Evolutionary conservation across 2,797 vertebrate genomes (phyloP).

Genomic region (Trachops cirrhosus): DNA sequence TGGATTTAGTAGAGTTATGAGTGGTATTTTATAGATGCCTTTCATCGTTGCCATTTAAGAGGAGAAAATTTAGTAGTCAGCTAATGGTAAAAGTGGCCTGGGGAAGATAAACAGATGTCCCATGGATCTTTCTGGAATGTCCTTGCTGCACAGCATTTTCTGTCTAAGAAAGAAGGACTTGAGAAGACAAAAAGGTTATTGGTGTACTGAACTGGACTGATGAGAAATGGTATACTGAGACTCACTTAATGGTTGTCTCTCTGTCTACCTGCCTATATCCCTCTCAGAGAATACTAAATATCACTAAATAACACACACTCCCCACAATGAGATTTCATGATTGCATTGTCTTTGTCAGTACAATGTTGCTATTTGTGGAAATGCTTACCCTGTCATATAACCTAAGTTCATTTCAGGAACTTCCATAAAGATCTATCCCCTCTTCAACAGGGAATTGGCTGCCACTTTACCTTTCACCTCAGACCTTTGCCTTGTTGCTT

Average conservation of each 20-base stretch:
- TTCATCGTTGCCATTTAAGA: not conserved
- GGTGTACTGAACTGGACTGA: not conserved
- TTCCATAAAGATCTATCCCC: not conserved
- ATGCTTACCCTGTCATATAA: not conserved
- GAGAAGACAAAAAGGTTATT: not conserved
- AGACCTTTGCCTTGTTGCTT: not conserved
- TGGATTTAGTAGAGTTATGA: not conserved
- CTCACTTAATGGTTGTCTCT: not conserved
- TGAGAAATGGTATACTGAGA: not conserved
- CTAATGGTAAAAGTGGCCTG: not conserved
- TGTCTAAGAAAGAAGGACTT: not conserved
- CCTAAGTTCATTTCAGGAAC: not conserved
- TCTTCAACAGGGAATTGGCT: not conserved
- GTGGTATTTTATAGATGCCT: not conserved
- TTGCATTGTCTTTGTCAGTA: not conserved
- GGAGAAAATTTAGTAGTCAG: not conserved
- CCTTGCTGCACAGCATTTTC: not conserved
- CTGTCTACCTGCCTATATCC: not conserved
- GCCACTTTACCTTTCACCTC: not conserved
- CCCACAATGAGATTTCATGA: no score
- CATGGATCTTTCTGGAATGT: not conserved
- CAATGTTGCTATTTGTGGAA: fast-evolving
- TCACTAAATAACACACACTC: fast-evolving
- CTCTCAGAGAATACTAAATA: not conserved
- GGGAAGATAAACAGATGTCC: not conserved